phyloP scores from a whole-genome alignment of 2,797 vertebrate genomes.

The Mycteria americana region DNA sequence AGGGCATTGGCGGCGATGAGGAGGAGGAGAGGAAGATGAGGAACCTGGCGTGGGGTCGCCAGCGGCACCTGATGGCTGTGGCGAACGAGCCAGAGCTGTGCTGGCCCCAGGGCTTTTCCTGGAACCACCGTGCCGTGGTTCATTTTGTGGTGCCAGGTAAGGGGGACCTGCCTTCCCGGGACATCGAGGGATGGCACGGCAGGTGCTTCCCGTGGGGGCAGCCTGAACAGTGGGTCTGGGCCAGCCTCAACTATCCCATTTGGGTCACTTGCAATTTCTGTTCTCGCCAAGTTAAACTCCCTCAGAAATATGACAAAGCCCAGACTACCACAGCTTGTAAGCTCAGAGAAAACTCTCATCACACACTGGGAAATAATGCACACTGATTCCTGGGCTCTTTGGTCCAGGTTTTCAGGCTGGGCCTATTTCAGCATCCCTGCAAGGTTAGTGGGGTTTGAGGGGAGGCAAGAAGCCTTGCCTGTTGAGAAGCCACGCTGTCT shows the following conservation, averaged over 20 bases:
- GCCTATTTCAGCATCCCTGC: not conserved
- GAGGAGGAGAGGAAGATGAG: conserved; percentile 70
- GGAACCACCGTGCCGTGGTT: conserved; percentile 84
- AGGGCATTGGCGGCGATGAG: not conserved
- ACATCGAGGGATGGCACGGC: accelerated
- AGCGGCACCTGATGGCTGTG: conserved; percentile 13
- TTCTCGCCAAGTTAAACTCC: not conserved
- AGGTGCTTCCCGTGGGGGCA: accelerated
- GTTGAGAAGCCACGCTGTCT: not conserved
- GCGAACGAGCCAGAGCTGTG: conserved; percentile 75
- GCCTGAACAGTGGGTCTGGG: not conserved
- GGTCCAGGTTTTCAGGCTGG: not conserved
- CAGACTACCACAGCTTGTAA: not conserved
- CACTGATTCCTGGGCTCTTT: not conserved
- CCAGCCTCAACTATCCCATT: not conserved
- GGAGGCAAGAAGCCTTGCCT: not conserved
- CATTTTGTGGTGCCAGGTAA: conserved; percentile 93
- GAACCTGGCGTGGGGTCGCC: conserved; percentile 64
- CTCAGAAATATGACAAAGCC: not conserved
- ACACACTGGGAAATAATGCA: not conserved
- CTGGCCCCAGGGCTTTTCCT: conserved; percentile 86
- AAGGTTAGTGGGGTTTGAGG: not conserved
- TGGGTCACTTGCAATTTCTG: not conserved
- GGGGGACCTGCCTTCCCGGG: not conserved
- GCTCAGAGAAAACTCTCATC: not conserved